Conservation (phyloP, 2,797 vertebrate species). For the Myotis findleyi region DNA sequence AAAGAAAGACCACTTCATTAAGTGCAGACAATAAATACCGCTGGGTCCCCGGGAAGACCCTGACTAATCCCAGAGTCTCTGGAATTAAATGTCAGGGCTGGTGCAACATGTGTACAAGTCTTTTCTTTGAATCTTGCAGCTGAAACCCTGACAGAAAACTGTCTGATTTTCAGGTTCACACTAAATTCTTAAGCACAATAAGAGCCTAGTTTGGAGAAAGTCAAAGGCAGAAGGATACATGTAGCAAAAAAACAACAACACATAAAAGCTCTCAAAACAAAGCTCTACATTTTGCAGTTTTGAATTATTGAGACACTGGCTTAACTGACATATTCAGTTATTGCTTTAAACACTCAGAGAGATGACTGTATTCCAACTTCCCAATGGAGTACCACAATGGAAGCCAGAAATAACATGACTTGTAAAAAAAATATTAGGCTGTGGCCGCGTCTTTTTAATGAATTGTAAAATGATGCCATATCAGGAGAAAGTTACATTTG, state of each 20-base stretch:
- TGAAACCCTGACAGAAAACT: not conserved
- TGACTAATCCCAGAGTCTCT: not conserved
- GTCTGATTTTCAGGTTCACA: not conserved
- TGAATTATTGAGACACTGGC: not conserved
- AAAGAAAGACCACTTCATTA: not conserved
- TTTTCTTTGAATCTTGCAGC: not conserved
- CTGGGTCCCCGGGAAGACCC: not conserved
- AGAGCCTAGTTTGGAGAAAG: not conserved
- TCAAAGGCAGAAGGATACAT: not conserved
- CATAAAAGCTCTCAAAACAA: not conserved
- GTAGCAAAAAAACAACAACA: not conserved
- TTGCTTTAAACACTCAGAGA: not conserved
- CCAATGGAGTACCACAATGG: not conserved
- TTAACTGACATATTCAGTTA: not conserved
- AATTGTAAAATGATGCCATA: not conserved
- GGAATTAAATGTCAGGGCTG: not conserved
- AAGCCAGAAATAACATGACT: not conserved
- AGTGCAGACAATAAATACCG: not conserved
- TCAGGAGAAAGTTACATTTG: not conserved
- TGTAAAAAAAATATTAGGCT: not conserved
- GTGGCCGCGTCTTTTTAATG: not conserved
- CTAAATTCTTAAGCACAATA: not conserved
- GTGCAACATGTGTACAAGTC: not conserved
- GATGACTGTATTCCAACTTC: not conserved
- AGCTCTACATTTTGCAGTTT: not conserved